Conservation (phyloP, 2,797 vertebrate species). For the Cynodonichthys magdalenae region DNA sequence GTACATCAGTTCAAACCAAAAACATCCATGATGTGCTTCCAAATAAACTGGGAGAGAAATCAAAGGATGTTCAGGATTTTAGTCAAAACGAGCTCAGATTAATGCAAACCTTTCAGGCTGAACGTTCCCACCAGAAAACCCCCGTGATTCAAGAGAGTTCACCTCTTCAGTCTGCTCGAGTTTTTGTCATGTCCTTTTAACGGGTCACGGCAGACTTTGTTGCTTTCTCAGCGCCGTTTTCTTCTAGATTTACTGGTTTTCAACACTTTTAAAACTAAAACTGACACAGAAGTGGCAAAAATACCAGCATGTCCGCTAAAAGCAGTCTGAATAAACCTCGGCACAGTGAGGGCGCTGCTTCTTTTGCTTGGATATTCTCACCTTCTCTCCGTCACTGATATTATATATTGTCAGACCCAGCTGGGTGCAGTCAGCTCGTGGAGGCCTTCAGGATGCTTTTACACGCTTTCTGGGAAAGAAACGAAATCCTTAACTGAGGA, state of each 20-base stretch:
- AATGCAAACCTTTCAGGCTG: too few species aligned
- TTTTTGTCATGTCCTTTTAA: not conserved
- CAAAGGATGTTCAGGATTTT: not conserved
- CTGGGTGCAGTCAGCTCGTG: not conserved
- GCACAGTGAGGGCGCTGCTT: conserved; percentile 3
- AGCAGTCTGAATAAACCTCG: conserved; percentile 4
- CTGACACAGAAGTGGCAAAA: conserved; percentile 2
- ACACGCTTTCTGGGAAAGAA: conserved; percentile 16
- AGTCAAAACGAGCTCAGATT: too few species aligned
- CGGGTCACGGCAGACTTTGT: too few species aligned
- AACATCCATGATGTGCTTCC: not conserved
- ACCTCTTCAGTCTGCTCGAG: not conserved
- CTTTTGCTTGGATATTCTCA: conserved; percentile 12
- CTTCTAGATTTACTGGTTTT: not conserved
- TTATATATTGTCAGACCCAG: conserved; percentile 1
- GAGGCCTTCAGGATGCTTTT: conserved; percentile 6
- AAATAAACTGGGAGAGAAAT: not conserved
- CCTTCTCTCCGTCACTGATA: not conserved
- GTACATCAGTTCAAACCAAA: not conserved
- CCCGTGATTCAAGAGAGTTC: not conserved
- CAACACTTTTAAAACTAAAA: conserved; percentile 1
- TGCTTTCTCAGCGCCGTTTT: not conserved
- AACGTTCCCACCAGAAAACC: too few species aligned
- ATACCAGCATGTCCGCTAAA: conserved; percentile 1
- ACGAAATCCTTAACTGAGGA: not conserved